Conservation (phyloP, 2,113 vertebrate species). For the Labeo rohita region DNA sequence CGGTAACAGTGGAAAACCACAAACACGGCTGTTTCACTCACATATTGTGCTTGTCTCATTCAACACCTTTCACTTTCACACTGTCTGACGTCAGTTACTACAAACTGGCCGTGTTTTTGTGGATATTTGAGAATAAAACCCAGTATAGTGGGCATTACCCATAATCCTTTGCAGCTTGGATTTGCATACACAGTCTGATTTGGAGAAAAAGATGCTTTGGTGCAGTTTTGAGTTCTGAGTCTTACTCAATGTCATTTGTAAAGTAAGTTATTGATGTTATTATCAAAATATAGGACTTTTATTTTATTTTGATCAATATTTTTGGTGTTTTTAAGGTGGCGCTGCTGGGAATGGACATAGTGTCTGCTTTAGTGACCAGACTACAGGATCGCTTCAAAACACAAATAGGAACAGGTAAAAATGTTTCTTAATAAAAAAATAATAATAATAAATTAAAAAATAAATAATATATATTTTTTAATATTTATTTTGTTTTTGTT, state of each 20-base stretch:
- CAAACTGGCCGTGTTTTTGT: neutral
- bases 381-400: conserved; percentile 92
- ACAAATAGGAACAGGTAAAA: conserved; percentile 91
- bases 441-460: neutral
- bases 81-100: neutral
- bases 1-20: neutral
- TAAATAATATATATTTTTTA: too few relatives aligned
- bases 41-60: neutral
- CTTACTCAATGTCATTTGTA: neutral
- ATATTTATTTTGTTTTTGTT: too few relatives aligned
- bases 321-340: conserved; percentile 82
- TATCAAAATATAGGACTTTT: neutral
- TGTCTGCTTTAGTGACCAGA: conserved; percentile 86
- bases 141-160: conserved; percentile 59
- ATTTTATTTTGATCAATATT: neutral
- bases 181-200: conserved; percentile 24
- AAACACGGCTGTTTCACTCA: neutral
- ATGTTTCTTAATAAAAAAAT: neutral
- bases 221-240: neutral
- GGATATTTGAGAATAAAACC: neutral
- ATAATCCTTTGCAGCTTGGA: conserved; percentile 66
- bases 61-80: neutral
- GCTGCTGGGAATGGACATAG: conserved; percentile 90
- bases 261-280: neutral
- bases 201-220: neutral